phyloP scores from a whole-genome alignment of 1,140 invertebrate genomes.

The Proales similis region DNA sequence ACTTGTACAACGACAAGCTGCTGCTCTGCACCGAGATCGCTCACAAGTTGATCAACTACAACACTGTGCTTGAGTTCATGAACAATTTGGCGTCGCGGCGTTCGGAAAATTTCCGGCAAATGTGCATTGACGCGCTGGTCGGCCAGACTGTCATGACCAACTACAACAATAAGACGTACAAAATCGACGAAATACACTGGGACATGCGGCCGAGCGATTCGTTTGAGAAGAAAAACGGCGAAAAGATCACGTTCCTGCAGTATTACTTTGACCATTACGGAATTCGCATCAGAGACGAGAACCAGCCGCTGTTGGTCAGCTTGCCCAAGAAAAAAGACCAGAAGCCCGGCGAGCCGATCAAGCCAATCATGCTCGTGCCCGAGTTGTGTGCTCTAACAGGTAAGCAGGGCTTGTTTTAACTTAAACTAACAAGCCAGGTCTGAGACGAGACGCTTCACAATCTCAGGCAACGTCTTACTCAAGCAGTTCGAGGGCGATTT shows the following conservation, averaged over 20 bases:
- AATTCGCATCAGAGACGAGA: constrained; percentile 64
- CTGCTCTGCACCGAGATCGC: constrained; percentile 75
- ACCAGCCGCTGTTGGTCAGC: constrained; percentile 65
- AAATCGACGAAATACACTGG: constrained; percentile 76
- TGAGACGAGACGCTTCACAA: no score
- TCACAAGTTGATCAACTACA: constrained; percentile 67
- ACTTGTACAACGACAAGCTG: constrained; percentile 53
- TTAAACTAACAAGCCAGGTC: no score
- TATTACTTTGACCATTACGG: constrained; percentile 67
- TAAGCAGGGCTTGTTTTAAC: constrained; percentile 16
- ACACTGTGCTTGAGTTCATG: constrained; percentile 69
- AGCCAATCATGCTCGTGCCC: constrained; percentile 45
- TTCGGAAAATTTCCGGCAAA: constrained; percentile 42
- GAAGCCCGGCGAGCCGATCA: constrained; percentile 40
- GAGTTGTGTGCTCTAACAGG: constrained; percentile 48
- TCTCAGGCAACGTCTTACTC: constrained; percentile 23
- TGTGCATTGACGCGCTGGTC: constrained; percentile 9
- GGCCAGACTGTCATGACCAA: constrained; percentile 32
- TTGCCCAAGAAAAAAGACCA: constrained; percentile 45
- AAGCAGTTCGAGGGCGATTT: constrained; percentile 34
- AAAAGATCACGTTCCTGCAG: constrained; percentile 63
- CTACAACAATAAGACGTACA: constrained; percentile 81
- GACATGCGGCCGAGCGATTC: constrained; percentile 59
- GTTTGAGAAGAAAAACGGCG: constrained; percentile 59
- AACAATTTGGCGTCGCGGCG: constrained; percentile 48